Percentiles rank a stretch among this genome's conserved stretches.
Evolutionary conservation across 1,140 invertebrate genomes (phyloP).

Genomic region (Psix sp.): DNA sequence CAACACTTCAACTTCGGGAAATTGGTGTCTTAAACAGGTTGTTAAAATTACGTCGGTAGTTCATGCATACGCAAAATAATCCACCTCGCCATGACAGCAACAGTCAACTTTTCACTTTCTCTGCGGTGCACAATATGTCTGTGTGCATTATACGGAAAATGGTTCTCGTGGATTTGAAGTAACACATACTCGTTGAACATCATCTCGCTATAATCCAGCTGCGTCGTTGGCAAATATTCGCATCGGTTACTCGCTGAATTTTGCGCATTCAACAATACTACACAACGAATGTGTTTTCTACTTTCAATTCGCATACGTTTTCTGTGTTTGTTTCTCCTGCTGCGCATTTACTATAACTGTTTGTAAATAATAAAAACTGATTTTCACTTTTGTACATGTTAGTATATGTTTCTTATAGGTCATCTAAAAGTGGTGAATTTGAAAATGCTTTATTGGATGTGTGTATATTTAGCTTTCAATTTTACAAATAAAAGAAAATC

Average conservation of each 20-base stretch:
- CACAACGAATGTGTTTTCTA: slow-evolving; percentile 14
- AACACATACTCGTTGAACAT: slow-evolving; percentile 32
- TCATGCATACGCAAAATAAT: slow-evolving; percentile 42
- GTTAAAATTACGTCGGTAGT: slow-evolving; percentile 24
- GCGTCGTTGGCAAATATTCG: slow-evolving; percentile 32
- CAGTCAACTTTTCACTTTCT: slow-evolving; percentile 39
- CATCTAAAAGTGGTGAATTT: no score
- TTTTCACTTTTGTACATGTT: no score
- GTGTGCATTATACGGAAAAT: slow-evolving; percentile 41
- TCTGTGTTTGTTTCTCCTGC: no score
- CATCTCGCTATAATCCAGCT: slow-evolving; percentile 40
- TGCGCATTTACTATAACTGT: no score
- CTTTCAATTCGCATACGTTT: slow-evolving; percentile 13
- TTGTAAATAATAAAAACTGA: no score
- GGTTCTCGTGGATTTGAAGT: slow-evolving; percentile 49
- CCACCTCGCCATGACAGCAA: slow-evolving; percentile 28
- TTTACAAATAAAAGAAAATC: no score
- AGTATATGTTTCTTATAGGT: no score
- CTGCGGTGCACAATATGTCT: slow-evolving; percentile 30
- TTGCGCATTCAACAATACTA: slow-evolving; percentile 24
- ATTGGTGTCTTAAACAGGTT: slow-evolving; percentile 43
- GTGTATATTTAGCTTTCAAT: no score
- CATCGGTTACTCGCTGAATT: slow-evolving; percentile 43
- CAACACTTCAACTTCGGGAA: slow-evolving; percentile 23
- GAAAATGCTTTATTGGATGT: no score